Conservation (phyloP, 2,113 vertebrate genomes). For the Sarotherodon lohbergeri region DNA sequence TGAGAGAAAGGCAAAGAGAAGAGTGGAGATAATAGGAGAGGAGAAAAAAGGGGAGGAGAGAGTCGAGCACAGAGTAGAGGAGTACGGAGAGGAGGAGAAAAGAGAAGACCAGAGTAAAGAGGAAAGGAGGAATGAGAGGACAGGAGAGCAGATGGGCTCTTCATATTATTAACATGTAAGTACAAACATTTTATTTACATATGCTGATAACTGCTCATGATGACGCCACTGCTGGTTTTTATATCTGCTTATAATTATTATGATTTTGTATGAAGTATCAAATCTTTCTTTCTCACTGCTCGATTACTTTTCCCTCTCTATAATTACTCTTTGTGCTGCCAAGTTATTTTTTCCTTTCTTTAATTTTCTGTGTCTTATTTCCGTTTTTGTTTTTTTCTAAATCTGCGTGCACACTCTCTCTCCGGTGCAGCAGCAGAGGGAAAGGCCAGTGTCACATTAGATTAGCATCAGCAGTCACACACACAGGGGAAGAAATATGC, state of each 20-base stretch:
- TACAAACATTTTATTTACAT: constrained; percentile 5
- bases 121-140: neutral
- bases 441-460: constrained; percentile 54
- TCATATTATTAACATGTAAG: constrained; percentile 37
- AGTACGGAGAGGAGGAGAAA: neutral
- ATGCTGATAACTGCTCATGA: neutral
- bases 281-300: neutral
- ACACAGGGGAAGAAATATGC: constrained; percentile 10
- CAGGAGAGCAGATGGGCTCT: constrained; percentile 22
- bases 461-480: constrained; percentile 31
- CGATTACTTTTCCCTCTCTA: neutral
- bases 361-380: neutral
- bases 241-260: neutral
- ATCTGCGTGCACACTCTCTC: neutral
- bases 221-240: neutral
- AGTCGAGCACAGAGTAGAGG: neutral
- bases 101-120: neutral
- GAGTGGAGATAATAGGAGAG: neutral
- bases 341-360: neutral
- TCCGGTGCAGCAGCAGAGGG: neutral
- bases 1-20: constrained; percentile 15
- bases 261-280: neutral
- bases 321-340: neutral
- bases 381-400: neutral
- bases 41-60: constrained; percentile 1